A percentile compares a stretch with the other conserved stretches of the same genome.
These are phyloP conservation scores for Stichodactyla helianthus DNA, from an alignment of 64 coral and sea anemone genomes.

Conservation along the genomic window DNA sequence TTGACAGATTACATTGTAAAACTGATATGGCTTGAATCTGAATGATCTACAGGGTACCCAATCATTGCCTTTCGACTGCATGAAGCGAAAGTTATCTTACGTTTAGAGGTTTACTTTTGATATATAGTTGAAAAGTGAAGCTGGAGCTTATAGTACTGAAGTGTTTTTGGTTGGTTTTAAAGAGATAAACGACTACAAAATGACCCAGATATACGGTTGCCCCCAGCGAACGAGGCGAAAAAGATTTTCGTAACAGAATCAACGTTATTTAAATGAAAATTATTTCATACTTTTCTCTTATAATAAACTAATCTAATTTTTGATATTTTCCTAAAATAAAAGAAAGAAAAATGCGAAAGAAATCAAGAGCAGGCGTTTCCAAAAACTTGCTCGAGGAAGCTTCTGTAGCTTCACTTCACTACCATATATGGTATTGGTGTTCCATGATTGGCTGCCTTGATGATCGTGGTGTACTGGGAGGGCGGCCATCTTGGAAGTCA, in stretches of 20 bases:
- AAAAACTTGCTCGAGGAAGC: neutral
- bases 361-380: slow-evolving; percentile 5
- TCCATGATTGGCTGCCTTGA: slow-evolving; percentile 42
- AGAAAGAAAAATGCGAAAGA: neutral
- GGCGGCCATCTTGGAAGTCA: slow-evolving; percentile 92
- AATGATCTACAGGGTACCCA: neutral
- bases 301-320: neutral
- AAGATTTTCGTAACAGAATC: neutral
- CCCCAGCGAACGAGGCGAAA: no score
- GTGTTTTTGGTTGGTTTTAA: neutral
- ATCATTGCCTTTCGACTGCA: no score
- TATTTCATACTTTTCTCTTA: neutral
- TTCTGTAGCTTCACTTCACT: slow-evolving; percentile 1
- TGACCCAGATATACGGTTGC: neutral
- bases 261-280: neutral
- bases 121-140: no score
- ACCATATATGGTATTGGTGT: slow-evolving; percentile 56
- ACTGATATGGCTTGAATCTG: neutral
- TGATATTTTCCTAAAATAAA: neutral
- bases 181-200: neutral
- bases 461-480: slow-evolving; percentile 51
- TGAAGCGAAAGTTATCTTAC: no score
- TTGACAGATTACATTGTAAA: neutral
- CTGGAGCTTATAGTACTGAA: no score
- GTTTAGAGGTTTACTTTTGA: no score